Evolutionary conservation across 2,888 invertebrate genomes (phyloP).

Genomic region (Acronicta alni): DNA sequence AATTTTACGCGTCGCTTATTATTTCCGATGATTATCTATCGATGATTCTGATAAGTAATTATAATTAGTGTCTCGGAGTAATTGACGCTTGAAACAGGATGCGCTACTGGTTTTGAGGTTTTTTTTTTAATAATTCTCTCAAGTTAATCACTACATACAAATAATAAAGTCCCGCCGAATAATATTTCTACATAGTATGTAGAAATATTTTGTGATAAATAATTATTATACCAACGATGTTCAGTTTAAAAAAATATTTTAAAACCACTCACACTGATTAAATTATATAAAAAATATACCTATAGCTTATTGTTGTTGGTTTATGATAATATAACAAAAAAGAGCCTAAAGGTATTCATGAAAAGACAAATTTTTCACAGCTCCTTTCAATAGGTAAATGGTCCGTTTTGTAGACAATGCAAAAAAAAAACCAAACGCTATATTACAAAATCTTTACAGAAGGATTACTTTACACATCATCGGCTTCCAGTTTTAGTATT

Average conservation of each 20-base stretch:
- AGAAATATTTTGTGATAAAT: no score
- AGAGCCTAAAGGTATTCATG: constrained; percentile 41
- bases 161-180: no score
- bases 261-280: no score
- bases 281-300: background rate
- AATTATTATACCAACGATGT: constrained; percentile 13
- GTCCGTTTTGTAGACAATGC: constrained; percentile 42
- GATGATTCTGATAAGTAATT: constrained; percentile 46
- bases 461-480: background rate
- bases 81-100: constrained; percentile 50
- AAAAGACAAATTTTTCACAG: constrained; percentile 55
- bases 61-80: constrained; percentile 43
- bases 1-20: constrained; percentile 40
- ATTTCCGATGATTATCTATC: constrained; percentile 44
- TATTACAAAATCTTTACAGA: constrained; percentile 5
- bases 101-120: constrained; percentile 51
- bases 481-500: no score
- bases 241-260: no score
- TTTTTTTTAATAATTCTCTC: no score
- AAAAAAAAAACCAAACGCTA: constrained; percentile 54
- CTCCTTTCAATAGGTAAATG: constrained; percentile 52
- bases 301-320: background rate
- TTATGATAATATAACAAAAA: constrained; percentile 41
- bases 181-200: no score
- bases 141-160: no score